A percentile compares a stretch with the other conserved stretches of the same genome.
Conservation (phyloP, 2,113 vertebrate genomes). For the Epinephelus cyanopodus region DNA sequence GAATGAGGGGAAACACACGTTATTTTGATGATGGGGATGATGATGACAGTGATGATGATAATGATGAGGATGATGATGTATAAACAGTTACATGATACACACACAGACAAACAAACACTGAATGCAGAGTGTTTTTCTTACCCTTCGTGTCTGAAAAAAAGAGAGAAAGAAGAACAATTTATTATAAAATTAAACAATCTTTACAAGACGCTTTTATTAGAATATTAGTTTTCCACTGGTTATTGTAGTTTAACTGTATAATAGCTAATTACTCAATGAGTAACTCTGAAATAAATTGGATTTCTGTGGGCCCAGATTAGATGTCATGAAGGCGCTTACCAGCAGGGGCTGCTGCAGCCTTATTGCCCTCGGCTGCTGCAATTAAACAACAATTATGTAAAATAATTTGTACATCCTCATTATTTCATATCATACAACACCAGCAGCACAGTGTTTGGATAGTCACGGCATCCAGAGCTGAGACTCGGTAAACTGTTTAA, state of each 20-base stretch:
- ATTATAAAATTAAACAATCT: conserved; percentile 23
- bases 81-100: conserved; percentile 23
- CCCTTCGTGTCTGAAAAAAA: conserved; percentile 69
- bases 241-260: conserved; percentile 15
- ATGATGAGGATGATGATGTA: not conserved
- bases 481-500: conserved; percentile 47
- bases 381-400: conserved; percentile 73
- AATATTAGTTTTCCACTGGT: not conserved
- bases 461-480: conserved; percentile 32
- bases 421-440: conserved; percentile 54
- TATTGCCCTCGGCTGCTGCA: conserved; percentile 75
- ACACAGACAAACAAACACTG: conserved; percentile 24
- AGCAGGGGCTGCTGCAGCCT: conserved; percentile 80
- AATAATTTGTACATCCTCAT: conserved; percentile 67
- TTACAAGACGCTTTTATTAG: not conserved
- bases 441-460: conserved; percentile 35
- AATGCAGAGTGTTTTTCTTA: conserved; percentile 41
- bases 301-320: conserved; percentile 41
- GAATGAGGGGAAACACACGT: conserved; percentile 57
- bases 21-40: conserved; percentile 19
- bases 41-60: not conserved
- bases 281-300: conserved; percentile 41
- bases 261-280: conserved; percentile 21
- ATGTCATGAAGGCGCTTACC: conserved; percentile 75
- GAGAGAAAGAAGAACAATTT: not conserved